Evolutionary conservation across 2,113 vertebrate genomes (phyloP), one percentile per base, ranked within the genome.

Genomic region (Lasiurus cinereus): DNA sequence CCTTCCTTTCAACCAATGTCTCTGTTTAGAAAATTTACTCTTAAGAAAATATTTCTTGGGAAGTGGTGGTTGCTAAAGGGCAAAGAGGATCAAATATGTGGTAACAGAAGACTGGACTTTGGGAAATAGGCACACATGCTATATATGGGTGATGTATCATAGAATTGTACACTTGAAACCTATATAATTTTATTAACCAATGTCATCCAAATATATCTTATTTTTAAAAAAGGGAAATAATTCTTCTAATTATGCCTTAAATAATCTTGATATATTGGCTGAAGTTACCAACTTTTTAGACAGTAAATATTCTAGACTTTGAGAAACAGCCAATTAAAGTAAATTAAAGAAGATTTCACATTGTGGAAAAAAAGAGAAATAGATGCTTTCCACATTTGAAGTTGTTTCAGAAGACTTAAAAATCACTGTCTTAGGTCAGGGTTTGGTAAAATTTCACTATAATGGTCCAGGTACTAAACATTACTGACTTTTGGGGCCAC

Each of bases 361-460:
- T 24, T 59, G 80, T 36, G 1, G 18, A 33, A 14, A 69, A 39
- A 54, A 54, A 62, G 11, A 66, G 6, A 73, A 52, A 78, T 19
- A 56, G 31, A 70, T 19, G 46, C n/a, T 15, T 78, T 59, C 33
- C n/a, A 27, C 31, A 3, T 24, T 93, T 11, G 69, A 86, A 27
- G 29, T 66, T 84, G 50, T 76, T 90, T 83, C 80, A 11, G 13
- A 82, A 90, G 46, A 70, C 33, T 50, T 79, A 85, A 94, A 69
- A 83, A 27, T 10, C 59, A 77, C 27, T 69, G 43, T 46, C 29
- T 79, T 76, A 31, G 8, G 67, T 21, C 6, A 50, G 9, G 10
- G 0, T 46, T 92, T 80, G 73, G 18, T 6, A 66, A 33, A 39
- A 21, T 22, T 76, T 91, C 66, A 36, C 22, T 69, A 15, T n/a